Evolutionary conservation across 2,888 invertebrate genomes (phyloP), one percentile per base, ranked within the genome.

Genomic region (Tachina grossa): DNA sequence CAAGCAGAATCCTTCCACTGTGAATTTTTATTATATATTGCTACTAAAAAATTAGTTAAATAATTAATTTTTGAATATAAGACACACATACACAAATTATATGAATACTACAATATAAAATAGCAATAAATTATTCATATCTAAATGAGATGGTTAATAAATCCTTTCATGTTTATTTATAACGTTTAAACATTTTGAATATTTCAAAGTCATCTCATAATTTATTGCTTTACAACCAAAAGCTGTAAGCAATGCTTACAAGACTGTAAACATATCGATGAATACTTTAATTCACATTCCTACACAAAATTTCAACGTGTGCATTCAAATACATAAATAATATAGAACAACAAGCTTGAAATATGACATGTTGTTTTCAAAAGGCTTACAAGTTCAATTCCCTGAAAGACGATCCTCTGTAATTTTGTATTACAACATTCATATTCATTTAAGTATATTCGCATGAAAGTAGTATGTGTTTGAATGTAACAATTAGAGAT

Each of bases 351-450:
- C 10, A 31, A 45, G n/a, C 2, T 39, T 39, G 31, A 63, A 61
- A 16, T 19, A 45, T 31, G 51, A 57, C 13, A 47, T 22, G 16
- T 61, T 43, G 57, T 41, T 22, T 22, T 13, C 41, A 55, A 53
- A 55, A 65, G 63, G n/a, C n/a, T 51, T 77, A 59, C 49, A 77
- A 77, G 19, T 16, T 16, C 4, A 61, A 61, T 61, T 61, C 49
- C 69, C 14, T 43, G 13, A 22, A 22, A 16, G 47, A 61, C 43
- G 53, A 1, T 51, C 13, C 43, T 9, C 1, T n/a, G 5, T 39
- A 51, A 66, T 66, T 31, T 47, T 14, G 47, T 47, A 14, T 65
- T 66, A 14, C 49, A 10, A 49, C 9, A 49, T 39, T 14, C 61
- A 61, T 59, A 65, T 57, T 31, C 72, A 55, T 55, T 8, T n/a